Evolutionary conservation across 2,113 vertebrate species (phyloP), one percentile per base, ranked within the genome.

Genomic region (Syngnathus scovelli): DNA sequence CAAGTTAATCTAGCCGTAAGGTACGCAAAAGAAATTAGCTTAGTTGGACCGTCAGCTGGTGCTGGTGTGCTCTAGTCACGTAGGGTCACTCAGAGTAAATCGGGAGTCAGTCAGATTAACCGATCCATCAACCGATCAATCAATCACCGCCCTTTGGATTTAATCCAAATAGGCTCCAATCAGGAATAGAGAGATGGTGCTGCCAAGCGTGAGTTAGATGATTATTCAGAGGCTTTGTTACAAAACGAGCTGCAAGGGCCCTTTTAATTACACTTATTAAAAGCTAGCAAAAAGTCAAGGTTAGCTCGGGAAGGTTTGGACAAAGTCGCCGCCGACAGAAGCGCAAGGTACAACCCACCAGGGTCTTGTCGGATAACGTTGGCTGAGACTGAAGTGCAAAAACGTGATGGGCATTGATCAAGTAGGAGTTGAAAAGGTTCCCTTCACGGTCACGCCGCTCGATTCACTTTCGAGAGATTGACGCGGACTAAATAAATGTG

Each of bases 1-100:
- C 75, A 54, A 68, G 74, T 71, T 89, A 88, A 91, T 89, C 89
- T 83, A 74, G 68, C 80, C 72, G 75, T 77, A 84, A 82, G 49
- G 49, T 52, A 52, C 49, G 19, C 49, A 10, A 21, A 52, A 52
- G 67, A 74, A 73, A 76, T 79, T 64, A 72, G 65, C 78, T 74
- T 69, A 55, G 21, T 23, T 55, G 52, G 21, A 27, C 52, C 23
- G 52, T 23, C 52, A 55, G 52, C 52, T 27, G 52, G 21, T 68
- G 59, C 43, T 64, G 5, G 0, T 61, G 66, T 67, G 44, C 59
- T 15, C 33, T 56, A 59, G 65, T 67, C 64, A 70, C 54, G 23
- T 61, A 56, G 48, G 52, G 4, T 13, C 21, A n/a, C n/a, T 5
- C n/a, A 6, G 21, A 55, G 21, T 12, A 5, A 27, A 23, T 27